Conservation (phyloP, 2,113 vertebrate genomes). For the Rutilus rutilus region DNA sequence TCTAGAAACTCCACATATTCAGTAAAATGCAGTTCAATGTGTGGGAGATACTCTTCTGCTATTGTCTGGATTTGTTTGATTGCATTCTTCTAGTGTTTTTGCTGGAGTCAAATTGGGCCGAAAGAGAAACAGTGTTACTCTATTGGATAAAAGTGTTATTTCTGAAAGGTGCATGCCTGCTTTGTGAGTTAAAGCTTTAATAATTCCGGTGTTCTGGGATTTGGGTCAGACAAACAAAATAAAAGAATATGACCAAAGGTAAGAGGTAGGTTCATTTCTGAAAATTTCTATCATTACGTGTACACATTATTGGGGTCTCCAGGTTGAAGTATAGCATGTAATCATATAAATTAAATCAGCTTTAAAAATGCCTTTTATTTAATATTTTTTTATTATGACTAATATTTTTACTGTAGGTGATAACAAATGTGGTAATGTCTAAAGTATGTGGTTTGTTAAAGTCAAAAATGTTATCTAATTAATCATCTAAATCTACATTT, state of each 20-base stretch:
- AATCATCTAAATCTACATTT: background rate
- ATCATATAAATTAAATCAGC: background rate
- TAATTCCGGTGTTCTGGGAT: background rate
- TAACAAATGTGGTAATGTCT: background rate
- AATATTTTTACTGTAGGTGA: background rate
- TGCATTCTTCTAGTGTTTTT: background rate
- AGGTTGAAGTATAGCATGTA: background rate
- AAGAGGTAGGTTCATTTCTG: too few species aligned
- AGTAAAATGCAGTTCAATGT: background rate
- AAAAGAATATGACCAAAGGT: background rate
- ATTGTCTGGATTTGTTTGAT: background rate
- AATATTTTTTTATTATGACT: background rate
- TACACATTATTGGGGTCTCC: background rate
- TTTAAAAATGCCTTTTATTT: background rate
- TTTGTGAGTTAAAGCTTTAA: slow-evolving; percentile 5
- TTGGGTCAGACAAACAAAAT: background rate
- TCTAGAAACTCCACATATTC: background rate
- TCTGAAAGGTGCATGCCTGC: background rate
- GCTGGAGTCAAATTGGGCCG: background rate
- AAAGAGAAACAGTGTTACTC: background rate
- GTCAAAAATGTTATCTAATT: background rate
- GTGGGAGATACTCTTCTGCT: slow-evolving; percentile 5
- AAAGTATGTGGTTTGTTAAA: background rate
- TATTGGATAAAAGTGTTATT: slow-evolving; percentile 8
- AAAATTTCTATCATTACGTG: background rate